Conservation (phyloP, 2,797 vertebrate species). For the Manis pentadactyla region DNA sequence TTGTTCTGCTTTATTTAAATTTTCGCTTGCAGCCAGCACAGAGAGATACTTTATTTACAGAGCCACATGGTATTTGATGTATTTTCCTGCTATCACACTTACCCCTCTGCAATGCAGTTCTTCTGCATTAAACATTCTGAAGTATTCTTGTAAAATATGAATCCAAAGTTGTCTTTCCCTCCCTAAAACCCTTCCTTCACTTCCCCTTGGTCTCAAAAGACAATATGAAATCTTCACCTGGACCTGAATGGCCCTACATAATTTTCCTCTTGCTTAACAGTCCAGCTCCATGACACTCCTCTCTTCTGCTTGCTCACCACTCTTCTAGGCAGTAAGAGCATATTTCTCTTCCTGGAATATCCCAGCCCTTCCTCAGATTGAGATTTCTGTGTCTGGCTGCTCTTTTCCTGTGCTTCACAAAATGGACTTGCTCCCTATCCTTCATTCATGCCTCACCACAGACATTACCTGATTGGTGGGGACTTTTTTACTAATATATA, state of each 20-base stretch:
- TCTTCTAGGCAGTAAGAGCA: not conserved
- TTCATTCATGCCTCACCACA: not conserved
- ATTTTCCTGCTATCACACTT: not conserved
- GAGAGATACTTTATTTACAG: not conserved
- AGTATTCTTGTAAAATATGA: not conserved
- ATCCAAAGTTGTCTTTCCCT: not conserved
- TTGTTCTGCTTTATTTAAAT: not conserved
- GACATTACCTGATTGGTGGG: not conserved
- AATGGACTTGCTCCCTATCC: not conserved
- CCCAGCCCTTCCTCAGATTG: not conserved
- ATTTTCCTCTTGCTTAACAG: not conserved
- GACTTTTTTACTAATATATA: not conserved
- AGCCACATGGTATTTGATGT: rapidly evolving
- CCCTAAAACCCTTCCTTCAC: not conserved
- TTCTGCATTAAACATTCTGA: not conserved
- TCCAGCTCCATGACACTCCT: too few relatives aligned
- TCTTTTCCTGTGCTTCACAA: not conserved
- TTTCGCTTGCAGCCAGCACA: not conserved
- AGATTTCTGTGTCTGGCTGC: not conserved
- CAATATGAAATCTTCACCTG: not conserved
- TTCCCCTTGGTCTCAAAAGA: not conserved
- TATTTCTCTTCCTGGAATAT: not conserved
- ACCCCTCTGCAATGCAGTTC: not conserved
- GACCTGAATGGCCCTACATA: not conserved
- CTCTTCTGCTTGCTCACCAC: not conserved